These are phyloP conservation scores for Automeris io DNA, from an alignment of 2,888 invertebrate genomes.

Conservation along the genomic window DNA sequence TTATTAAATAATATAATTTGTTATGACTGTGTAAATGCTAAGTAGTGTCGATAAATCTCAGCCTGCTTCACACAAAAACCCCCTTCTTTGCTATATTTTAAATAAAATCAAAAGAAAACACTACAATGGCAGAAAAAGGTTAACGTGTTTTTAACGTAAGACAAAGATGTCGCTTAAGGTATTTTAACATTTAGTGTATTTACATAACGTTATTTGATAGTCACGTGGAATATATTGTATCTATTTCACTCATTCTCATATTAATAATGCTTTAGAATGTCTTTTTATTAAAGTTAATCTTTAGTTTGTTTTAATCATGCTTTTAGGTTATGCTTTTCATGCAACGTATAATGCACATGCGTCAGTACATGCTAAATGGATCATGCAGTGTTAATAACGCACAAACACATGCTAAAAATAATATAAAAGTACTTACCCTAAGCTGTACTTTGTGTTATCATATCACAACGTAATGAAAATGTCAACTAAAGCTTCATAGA, in stretches of 20 bases:
- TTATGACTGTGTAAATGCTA: too few relatives aligned
- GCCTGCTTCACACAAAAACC: too few relatives aligned
- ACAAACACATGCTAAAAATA: constrained; percentile 32
- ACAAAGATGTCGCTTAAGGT: background rate
- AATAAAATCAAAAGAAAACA: too few relatives aligned
- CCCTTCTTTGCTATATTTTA: too few relatives aligned
- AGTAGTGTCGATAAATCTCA: too few relatives aligned
- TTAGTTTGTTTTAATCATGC: background rate
- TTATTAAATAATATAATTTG: too few relatives aligned
- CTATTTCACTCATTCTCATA: background rate
- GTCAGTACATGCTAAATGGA: constrained; percentile 8
- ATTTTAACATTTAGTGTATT: constrained; percentile 7
- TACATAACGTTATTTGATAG: constrained; percentile 4
- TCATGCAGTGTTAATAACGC: constrained; percentile 17
- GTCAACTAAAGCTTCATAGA: constrained; percentile 1
- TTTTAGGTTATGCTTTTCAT: background rate
- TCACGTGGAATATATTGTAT: background rate
- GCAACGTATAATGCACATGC: constrained; percentile 6
- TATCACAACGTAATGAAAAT: constrained; percentile 10
- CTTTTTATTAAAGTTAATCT: background rate
- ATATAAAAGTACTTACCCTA: constrained; percentile 43
- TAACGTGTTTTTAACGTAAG: background rate
- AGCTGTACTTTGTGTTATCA: constrained; percentile 20
- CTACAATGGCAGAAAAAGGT: too few relatives aligned
- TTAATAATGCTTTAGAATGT: background rate